Evolutionary conservation across 1,140 invertebrate species (phyloP).

Genomic region (Polypedilum pembai): DNA sequence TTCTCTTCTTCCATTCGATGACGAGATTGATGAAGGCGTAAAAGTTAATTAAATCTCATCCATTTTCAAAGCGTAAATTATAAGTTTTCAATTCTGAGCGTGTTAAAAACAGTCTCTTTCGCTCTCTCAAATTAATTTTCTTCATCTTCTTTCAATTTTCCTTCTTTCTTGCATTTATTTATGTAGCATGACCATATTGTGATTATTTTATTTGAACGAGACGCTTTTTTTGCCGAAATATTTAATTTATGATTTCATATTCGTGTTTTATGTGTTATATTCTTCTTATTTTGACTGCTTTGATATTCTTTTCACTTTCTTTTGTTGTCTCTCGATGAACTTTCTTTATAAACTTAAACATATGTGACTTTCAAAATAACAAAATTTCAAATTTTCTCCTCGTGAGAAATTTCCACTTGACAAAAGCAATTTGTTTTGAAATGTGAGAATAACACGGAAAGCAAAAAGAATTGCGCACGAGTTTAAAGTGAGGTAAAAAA

Average conservation of each 20-base stretch:
- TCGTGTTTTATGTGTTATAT: no score
- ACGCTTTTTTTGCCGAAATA: no score
- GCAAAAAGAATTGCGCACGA: background rate
- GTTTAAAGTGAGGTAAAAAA: background rate
- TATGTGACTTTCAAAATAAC: background rate
- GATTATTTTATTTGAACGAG: background rate
- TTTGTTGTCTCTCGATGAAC: no score
- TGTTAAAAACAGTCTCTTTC: background rate
- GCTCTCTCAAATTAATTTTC: no score
- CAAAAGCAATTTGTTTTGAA: background rate
- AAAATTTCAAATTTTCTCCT: background rate
- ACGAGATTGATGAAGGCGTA: background rate
- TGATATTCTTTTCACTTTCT: no score
- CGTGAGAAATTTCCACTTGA: background rate
- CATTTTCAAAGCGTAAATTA: background rate
- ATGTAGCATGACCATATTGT: background rate
- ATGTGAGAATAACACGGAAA: background rate
- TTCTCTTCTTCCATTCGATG: no score
- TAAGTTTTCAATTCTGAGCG: background rate
- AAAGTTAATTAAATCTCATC: constrained; percentile 19
- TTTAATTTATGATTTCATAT: no score
- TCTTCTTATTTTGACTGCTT: no score
- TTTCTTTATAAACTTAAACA: background rate
- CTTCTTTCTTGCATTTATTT: background rate
- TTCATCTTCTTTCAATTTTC: background rate